Percentiles rank a stretch among this genome's conserved stretches.
phyloP scores from a whole-genome alignment of 1,140 invertebrate genomes.

The Drosophila orena region DNA sequence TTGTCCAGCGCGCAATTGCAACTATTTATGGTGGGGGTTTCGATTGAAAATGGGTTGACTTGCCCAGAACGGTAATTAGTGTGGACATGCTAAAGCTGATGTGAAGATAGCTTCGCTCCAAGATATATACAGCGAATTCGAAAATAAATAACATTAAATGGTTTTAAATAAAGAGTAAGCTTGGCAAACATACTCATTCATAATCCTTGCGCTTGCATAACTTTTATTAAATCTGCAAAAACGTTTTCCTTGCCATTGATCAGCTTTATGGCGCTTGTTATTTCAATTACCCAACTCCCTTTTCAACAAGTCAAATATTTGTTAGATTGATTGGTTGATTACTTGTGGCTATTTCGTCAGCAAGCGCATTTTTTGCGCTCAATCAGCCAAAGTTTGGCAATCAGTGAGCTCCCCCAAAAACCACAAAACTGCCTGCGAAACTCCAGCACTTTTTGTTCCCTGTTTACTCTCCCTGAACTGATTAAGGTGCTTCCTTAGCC shows the following conservation, averaged over 20 bases:
- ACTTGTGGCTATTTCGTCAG: constrained; percentile 34
- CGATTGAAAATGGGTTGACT: neutral
- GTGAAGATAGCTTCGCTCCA: no score
- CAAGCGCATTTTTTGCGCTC: constrained; percentile 38
- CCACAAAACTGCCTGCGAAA: constrained; percentile 25
- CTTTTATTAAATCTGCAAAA: no score
- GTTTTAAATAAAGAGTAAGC: no score
- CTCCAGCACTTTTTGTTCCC: constrained; percentile 4
- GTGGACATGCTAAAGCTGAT: neutral
- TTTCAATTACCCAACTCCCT: constrained; percentile 9
- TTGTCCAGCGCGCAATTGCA: constrained; percentile 7
- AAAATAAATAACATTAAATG: no score
- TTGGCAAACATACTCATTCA: neutral
- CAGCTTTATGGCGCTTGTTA: constrained; percentile 17
- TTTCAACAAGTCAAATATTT: constrained; percentile 35
- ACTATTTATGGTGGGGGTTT: constrained; percentile 28
- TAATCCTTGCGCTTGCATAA: neutral
- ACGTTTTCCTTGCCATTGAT: no score
- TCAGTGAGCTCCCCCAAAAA: constrained; percentile 40
- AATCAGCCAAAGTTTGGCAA: constrained; percentile 70
- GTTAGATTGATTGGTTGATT: constrained; percentile 42
- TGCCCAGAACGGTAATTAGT: neutral
- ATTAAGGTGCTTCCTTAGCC: constrained; percentile 66
- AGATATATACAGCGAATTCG: no score
- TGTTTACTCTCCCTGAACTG: constrained; percentile 61